Conservation (phyloP, 1,140 invertebrate genomes). For the Ceratosolen solmsi region DNA sequence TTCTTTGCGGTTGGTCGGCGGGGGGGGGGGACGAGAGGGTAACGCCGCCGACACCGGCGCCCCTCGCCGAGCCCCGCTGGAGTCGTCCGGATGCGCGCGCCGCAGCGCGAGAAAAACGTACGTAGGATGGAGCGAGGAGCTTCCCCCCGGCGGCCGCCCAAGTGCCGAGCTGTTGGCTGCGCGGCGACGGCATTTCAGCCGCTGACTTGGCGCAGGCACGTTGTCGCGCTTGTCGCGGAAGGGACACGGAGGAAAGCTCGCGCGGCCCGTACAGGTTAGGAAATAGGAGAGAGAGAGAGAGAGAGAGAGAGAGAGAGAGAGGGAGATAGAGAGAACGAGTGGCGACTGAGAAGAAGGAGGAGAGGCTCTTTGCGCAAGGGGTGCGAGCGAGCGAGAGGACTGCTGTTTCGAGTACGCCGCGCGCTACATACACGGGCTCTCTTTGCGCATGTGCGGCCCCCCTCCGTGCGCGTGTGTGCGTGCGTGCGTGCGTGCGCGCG, state of each 20-base stretch:
- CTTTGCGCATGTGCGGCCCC: too few relatives aligned
- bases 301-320: background rate
- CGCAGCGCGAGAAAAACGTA: background rate
- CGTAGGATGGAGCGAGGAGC: background rate
- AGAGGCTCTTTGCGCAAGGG: background rate
- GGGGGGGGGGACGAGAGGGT: too few relatives aligned
- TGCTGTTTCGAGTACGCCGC: too few relatives aligned
- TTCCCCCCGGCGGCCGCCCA: background rate
- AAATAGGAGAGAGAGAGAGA: conserved; percentile 1
- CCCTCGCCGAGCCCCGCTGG: background rate
- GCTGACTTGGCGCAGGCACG: conserved; percentile 43
- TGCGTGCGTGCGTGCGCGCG: background rate
- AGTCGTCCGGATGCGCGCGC: background rate
- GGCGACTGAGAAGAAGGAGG: background rate
- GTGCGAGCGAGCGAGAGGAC: background rate
- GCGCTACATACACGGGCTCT: background rate
- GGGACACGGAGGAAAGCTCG: background rate
- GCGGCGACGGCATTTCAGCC: conserved; percentile 50
- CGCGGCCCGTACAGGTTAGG: conserved; percentile 18
- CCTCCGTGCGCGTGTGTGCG: background rate
- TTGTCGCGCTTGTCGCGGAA: background rate
- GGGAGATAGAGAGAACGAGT: background rate
- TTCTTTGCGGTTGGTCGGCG: background rate
- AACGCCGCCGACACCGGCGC: background rate
- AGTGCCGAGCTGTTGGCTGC: conserved; percentile 17